phyloP scores from a whole-genome alignment of 1,140 invertebrate genomes.

The Cotesia chilonis region DNA sequence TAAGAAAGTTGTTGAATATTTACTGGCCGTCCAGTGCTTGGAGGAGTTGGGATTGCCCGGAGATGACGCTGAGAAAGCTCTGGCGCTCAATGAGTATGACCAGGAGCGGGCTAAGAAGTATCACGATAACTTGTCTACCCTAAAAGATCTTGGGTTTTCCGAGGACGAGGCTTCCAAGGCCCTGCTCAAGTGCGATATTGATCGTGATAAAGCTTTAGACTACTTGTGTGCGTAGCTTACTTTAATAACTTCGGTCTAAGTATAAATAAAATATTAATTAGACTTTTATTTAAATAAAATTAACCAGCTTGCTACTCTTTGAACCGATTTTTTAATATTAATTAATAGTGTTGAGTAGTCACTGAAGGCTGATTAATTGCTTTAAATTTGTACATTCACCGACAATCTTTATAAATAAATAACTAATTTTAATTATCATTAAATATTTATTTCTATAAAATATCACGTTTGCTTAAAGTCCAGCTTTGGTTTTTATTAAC shows the following conservation, averaged over 20 bases:
- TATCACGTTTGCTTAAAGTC: not conserved
- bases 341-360: not conserved
- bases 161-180: constrained; percentile 79
- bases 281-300: not conserved
- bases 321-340: not conserved
- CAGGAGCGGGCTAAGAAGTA: constrained; percentile 65
- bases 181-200: constrained; percentile 78
- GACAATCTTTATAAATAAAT: constrained; percentile 22
- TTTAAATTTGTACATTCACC: constrained; percentile 42
- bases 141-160: constrained; percentile 84
- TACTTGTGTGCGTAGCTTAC: constrained; percentile 75
- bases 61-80: constrained; percentile 68
- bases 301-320: constrained; percentile 19
- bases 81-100: constrained; percentile 64
- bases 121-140: constrained; percentile 70
- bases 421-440: constrained; percentile 7
- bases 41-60: constrained; percentile 77
- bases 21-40: constrained; percentile 65
- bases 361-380: constrained; percentile 27
- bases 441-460: constrained; percentile 4
- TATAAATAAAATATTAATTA: too few relatives aligned
- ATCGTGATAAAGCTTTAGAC: constrained; percentile 87
- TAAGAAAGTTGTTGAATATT: constrained; percentile 76
- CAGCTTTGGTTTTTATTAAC: not conserved
- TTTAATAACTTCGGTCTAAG: constrained; percentile 22